These are phyloP conservation scores for Microcebus jonahi DNA, from an alignment of 2,113 vertebrate species.

Conservation along the genomic window DNA sequence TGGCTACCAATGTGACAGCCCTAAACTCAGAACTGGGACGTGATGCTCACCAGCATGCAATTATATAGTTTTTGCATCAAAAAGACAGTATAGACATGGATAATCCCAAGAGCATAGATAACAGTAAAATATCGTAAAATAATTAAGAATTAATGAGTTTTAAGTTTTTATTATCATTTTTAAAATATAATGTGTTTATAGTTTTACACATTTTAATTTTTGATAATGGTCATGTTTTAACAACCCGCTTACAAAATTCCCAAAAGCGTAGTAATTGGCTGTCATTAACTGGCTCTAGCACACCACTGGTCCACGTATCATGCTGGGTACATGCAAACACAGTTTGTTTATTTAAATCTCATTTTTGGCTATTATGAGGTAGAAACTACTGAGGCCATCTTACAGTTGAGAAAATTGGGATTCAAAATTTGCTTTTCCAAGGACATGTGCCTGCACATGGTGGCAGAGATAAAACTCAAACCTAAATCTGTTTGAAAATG, in stretches of 20 bases:
- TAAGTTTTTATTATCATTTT: neutral
- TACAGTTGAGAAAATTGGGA: neutral
- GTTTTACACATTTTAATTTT: neutral
- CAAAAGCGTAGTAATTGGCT: neutral
- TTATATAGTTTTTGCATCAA: neutral
- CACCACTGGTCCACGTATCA: neutral
- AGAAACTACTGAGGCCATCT: neutral
- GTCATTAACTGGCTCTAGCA: neutral
- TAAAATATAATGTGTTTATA: neutral
- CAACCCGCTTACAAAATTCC: neutral
- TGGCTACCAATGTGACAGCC: neutral
- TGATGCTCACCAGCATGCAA: neutral
- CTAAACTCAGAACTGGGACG: neutral
- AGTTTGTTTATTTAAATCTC: neutral
- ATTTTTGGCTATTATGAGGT: neutral
- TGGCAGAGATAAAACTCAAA: neutral
- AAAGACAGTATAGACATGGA: neutral
- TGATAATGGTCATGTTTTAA: neutral
- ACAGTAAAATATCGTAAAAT: neutral
- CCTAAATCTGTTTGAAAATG: neutral
- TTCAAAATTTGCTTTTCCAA: neutral
- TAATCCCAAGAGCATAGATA: neutral
- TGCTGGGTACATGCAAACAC: neutral
- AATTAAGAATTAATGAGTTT: neutral
- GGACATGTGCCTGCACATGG: neutral